Evolutionary conservation across 2,888 invertebrate genomes (phyloP), one percentile per base, ranked within the genome.

Genomic region (Parnassius smintheus): DNA sequence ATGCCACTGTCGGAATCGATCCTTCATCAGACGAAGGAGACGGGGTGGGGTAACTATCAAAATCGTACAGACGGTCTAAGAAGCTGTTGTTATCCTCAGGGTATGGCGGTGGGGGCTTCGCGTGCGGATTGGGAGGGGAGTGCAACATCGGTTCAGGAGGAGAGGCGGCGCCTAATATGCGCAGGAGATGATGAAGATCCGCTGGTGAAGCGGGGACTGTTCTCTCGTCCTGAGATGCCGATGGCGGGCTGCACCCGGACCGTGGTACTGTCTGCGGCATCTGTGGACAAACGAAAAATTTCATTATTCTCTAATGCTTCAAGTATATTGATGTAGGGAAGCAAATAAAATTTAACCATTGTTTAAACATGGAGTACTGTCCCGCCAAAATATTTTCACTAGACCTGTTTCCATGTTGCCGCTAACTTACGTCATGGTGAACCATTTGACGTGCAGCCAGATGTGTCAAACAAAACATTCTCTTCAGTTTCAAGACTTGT

Each of bases 201-300:
- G 92, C 89, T 25, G 93, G 93, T 48, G 93, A 93, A 42, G 87
- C 82, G 68, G 93, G 93, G 61, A 93, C 92, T 65, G 94, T 93
- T 71, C 91, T 85, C 82, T 93, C 93, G 72, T 95, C 95, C 76
- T 96, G 93, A 61, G 97, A 92, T 22, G 96, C 95, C 81, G 95
- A 95, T 70, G 95, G 94, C 74, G 95, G 95, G 86, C 95, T 95
- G 82, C 94, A 95, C 84, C 95, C 95, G 77, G 95, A 95, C 75
- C 95, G 93, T 64, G 96, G 96, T 76, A 96, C 96, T 77, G 94
- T 95, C 92, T 96, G 96, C 87, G 96, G 95, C 96, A 96, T 96
- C 96, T 96, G 94, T 59, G 65, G 68, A 85, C 85, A 88, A 90
- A 44, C 10, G n/a, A 18, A 61, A n/a, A 35, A 42, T 49, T 55